These are phyloP conservation scores for Zophobas atratus DNA, from an alignment of 1,140 invertebrate species.

Conservation along the genomic window DNA sequence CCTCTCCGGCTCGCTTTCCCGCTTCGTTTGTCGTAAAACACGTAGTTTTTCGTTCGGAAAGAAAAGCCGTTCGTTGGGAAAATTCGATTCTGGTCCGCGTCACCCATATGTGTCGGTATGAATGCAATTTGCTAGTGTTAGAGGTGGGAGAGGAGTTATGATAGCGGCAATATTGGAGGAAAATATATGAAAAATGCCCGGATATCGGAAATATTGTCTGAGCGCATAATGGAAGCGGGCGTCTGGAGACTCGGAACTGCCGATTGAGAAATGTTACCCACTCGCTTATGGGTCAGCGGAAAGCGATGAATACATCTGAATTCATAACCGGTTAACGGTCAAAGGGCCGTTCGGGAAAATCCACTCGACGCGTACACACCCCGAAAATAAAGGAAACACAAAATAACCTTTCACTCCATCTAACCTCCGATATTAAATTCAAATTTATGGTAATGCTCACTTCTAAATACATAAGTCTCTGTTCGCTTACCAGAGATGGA, in stretches of 20 bases:
- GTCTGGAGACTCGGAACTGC: slow-evolving; percentile 25
- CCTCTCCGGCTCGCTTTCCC: slow-evolving; percentile 11
- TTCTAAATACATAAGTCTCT: slow-evolving; percentile 10
- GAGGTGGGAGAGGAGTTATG: slow-evolving; percentile 45
- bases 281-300: slow-evolving; percentile 45
- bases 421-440: slow-evolving; percentile 21
- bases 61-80: slow-evolving; percentile 49
- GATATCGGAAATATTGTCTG: slow-evolving; percentile 48
- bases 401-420: slow-evolving; percentile 17
- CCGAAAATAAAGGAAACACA: slow-evolving; percentile 20
- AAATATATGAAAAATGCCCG: slow-evolving; percentile 48
- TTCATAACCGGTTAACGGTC: slow-evolving; percentile 39
- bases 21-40: slow-evolving; percentile 50
- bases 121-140: slow-evolving; percentile 52
- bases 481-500: slow-evolving; percentile 1
- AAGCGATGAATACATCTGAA: slow-evolving; percentile 46
- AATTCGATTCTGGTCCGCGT: slow-evolving; percentile 53
- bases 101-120: slow-evolving; percentile 53
- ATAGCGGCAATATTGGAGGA: slow-evolving; percentile 50
- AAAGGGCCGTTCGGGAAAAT: slow-evolving; percentile 26
- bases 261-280: slow-evolving; percentile 49
- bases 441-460: slow-evolving; percentile 24
- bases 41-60: slow-evolving; percentile 48
- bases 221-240: slow-evolving; percentile 39
- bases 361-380: background rate